These are phyloP conservation scores for Porites australiensis DNA, from an alignment of 64 coral and sea anemone genomes.

Conservation along the genomic window DNA sequence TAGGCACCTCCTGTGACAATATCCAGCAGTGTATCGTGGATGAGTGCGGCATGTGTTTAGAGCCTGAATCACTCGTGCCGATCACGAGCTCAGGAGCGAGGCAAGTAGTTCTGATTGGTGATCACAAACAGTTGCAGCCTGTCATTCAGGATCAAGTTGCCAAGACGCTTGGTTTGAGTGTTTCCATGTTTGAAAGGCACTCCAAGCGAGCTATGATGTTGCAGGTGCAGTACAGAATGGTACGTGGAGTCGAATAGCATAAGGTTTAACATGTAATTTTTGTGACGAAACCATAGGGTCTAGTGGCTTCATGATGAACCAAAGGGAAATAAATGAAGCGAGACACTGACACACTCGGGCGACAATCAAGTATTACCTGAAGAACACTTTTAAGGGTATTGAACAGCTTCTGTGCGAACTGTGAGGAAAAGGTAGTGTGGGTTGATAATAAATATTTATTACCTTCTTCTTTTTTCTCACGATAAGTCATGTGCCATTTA, in stretches of 20 bases:
- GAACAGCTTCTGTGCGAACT: no score
- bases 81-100: constrained; percentile 66
- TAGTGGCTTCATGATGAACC: no score
- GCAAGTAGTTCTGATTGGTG: constrained; percentile 91
- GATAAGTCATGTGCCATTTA: no score
- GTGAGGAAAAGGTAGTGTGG: no score
- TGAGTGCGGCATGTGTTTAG: constrained; percentile 94
- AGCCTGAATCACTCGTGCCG: constrained; percentile 80
- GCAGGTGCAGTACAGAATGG: constrained; percentile 92
- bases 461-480: no score
- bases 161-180: constrained; percentile 50
- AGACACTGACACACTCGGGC: no score
- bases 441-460: no score
- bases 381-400: no score
- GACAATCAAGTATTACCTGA: no score
- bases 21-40: constrained; percentile 91
- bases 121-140: constrained; percentile 93
- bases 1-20: constrained; percentile 35
- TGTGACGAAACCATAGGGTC: no score
- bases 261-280: not conserved
- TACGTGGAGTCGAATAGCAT: constrained; percentile 19
- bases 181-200: constrained; percentile 91
- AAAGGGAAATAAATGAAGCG: no score
- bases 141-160: constrained; percentile 66
- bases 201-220: constrained; percentile 71